Evolutionary conservation across 1,140 invertebrate genomes (phyloP).

Genomic region (Heterodera schachtii): DNA sequence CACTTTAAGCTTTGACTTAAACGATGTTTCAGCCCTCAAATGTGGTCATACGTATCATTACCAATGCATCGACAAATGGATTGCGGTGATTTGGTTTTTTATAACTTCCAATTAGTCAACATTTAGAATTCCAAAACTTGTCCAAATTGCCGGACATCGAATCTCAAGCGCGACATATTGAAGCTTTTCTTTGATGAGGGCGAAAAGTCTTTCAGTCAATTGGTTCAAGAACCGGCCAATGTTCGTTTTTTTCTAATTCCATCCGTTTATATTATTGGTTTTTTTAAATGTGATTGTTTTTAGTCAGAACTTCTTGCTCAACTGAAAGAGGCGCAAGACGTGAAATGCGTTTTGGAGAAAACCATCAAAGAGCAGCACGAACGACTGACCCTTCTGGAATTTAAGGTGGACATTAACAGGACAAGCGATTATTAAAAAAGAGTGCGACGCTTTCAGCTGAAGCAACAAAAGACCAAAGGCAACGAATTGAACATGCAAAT

Average conservation of each 20-base stretch:
- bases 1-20: slow-evolving; percentile 18
- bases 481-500: neutral
- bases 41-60: slow-evolving; percentile 31
- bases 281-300: neutral
- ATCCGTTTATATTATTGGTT: too few relatives aligned
- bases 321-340: neutral
- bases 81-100: slow-evolving; percentile 5
- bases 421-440: too few relatives aligned
- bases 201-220: slow-evolving; percentile 24
- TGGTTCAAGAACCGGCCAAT: neutral
- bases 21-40: slow-evolving; percentile 21
- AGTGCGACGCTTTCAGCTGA: neutral
- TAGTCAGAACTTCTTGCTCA: slow-evolving; percentile 12
- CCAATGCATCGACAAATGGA: slow-evolving; percentile 32
- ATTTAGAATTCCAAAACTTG: slow-evolving; percentile 34
- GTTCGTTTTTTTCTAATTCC: neutral
- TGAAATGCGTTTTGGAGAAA: neutral
- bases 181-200: slow-evolving; percentile 33
- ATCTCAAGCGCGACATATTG: slow-evolving; percentile 18
- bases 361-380: neutral
- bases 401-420: neutral
- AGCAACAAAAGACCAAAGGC: slow-evolving; percentile 23
- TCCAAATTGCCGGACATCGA: slow-evolving; percentile 30
- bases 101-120: slow-evolving; percentile 15
- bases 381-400: neutral